Evolutionary conservation across 2,888 invertebrate genomes (phyloP), one percentile per base, ranked within the genome.

Genomic region (Athalia cordata): DNA sequence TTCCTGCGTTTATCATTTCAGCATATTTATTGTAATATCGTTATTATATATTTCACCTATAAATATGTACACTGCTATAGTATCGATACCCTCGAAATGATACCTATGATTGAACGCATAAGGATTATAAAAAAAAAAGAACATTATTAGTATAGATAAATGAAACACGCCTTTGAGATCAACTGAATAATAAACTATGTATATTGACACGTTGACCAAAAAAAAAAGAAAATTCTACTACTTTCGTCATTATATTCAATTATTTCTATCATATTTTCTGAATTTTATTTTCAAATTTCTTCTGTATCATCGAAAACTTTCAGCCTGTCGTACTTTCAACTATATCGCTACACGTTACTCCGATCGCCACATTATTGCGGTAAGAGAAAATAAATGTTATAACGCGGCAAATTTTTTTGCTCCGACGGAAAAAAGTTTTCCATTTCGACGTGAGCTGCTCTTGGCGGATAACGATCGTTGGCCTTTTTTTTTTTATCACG

Each of bases 121-220:
- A 70, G 47, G 59, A 77, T 67, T 43, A 77, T 61, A 70, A 55
- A 45, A 45, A 70, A 67, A 78, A 80, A 78, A n/a, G n/a, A 74
- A 79, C 29, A 29, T 72, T 76, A 80, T 79, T 76, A 74, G 68
- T 79, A 77, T 29, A 29, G 29, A 78, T 66, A 8, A 55, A 77
- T 77, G 52, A 64, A 62, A 55, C 50, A 80, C 77, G 81, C 80
- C 80, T 79, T 80, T 70, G 77, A 78, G 78, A 81, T 80, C 79
- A 76, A 79, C 81, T 62, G 81, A 84, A 84, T 84, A 84, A 85
- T 85, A 82, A 77, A 29, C 29, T 29, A 29, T 29, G 29, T 29
- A 85, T 85, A 85, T 85, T 84, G 84, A 85, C 84, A 82, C 83
- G 84, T 84, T 85, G 65, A 79, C 57, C 43, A 59, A 59, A 59